Evolutionary conservation across 2,888 invertebrate genomes (phyloP), one percentile per base, ranked within the genome.

Genomic region (Thecophora atra): DNA sequence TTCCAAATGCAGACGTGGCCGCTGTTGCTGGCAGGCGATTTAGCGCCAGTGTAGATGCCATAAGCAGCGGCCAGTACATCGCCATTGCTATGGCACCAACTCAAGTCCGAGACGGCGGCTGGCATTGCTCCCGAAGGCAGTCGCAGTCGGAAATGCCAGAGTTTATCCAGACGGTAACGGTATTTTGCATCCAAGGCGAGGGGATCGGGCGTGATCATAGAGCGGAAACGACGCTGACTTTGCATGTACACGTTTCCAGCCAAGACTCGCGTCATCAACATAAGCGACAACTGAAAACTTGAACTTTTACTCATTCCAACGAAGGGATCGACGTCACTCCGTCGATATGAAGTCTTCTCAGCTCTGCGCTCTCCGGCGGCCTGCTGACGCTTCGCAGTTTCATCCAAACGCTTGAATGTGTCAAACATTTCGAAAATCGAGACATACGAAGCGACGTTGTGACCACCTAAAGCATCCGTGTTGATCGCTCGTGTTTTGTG

Each of bases 401-500:
- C 79, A n/a, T 87, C 87, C 42, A 89, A 79, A 64, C 85, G 86
- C 7, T 87, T 87, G 77, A 90, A 92, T 0, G 91, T 92, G 80
- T 94, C 94, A 78, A 90, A 90, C 91, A 94, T 93, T 78, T 94
- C 92, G 90, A 93, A 94, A 80, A 91, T 88, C 0, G 93, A 93
- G 0, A 93, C 93, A 81, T 91, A 92, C 0, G 91, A 88, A 1
- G 88, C 88, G 3, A 88, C 88, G 79, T 92, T 90, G 69, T 85
- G 88, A 71, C 89, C 89, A 70, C 87, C 85, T 0, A 89, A 88
- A 28, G 88, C 86, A 1, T 88, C 87, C 0, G 91, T 89, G 42
- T 90, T 88, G 0, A 92, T 92, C 72, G 90, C 89, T 17, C 92
- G 88, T 0, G 91, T 88, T 83, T 94, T 94, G 15, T 87, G 88